phyloP scores from a whole-genome alignment of 2,888 invertebrate species.

The Dryobotodes eremita region DNA sequence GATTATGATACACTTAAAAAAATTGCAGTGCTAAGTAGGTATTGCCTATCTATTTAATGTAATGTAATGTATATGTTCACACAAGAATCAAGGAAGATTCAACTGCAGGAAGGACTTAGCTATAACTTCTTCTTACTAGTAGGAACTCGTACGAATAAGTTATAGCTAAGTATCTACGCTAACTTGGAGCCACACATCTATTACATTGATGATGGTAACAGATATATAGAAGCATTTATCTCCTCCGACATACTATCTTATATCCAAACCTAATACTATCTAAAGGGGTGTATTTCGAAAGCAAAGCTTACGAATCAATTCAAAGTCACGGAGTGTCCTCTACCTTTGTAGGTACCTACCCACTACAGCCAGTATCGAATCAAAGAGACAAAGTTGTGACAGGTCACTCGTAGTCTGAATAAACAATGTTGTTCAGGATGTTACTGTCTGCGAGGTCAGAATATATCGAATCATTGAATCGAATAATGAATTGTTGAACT shows the following conservation, averaged over 20 bases:
- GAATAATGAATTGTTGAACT: neutral
- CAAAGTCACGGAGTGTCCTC: conserved; percentile 18
- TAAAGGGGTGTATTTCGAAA: conserved; percentile 26
- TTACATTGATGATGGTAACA: neutral
- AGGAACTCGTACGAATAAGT: rapidly evolving
- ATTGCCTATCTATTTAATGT: neutral
- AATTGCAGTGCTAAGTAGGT: too few species aligned
- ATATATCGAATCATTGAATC: neutral
- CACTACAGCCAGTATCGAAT: conserved; percentile 7
- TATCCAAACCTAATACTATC: neutral
- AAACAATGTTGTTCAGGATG: conserved; percentile 20
- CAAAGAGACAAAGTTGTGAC: conserved; percentile 26
- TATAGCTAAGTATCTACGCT: neutral
- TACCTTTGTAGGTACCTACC: conserved; percentile 10
- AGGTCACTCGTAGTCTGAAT: conserved; percentile 27
- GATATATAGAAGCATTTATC: neutral
- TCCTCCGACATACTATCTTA: neutral
- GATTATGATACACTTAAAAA: neutral
- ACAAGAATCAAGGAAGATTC: too few species aligned
- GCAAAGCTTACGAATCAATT: conserved; percentile 38
- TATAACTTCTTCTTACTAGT: too few species aligned
- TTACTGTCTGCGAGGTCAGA: conserved; percentile 2
- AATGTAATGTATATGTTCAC: conserved; percentile 1
- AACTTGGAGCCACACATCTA: neutral
- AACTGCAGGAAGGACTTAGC: too few species aligned